Base-by-base conservation (phyloP, 2,888 invertebrate genomes). In the Clepsis dumicolana region DNA sequence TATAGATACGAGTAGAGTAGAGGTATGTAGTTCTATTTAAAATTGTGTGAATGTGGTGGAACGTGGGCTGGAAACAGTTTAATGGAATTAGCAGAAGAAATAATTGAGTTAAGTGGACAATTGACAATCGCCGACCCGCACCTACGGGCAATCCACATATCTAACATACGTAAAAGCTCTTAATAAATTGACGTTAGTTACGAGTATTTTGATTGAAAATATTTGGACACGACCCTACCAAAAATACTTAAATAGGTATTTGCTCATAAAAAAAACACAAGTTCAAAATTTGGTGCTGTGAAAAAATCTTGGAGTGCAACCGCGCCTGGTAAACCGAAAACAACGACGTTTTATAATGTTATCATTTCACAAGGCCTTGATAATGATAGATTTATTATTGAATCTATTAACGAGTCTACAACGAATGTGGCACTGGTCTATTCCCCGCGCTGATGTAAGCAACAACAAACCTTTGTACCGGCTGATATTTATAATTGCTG, bases 101-200 rank as follows among this genome's bases (percentile, higher is more conserved):
- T 70, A 61, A 73, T 74, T 75, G 74, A 76, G 78, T 78, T 77
- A 76, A 70, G 56, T 77, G 77, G 74, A 59, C 63, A 80, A 72
- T 71, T 75, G 78, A 73, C 73, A 74, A 67, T 52, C 65, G 69
- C 74, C 75, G 75, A 76, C 75, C 70, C 65, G 35, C 25, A 61
- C 61, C 29, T 54, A 56, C 35, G 21, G 25, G 41, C 38, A 41
- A 16, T 14, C 16, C 3, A 16, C 24, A 50, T 24, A 12, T 53
- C 3, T 29, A n/a, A n/a, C n/a, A n/a, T 29, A 7, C 7, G 29
- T 29, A 29, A 29, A 29, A 32, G 10, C 10, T 38, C 38, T 38
- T 12, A 32, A 8, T 32, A 32, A 32, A 7, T 8, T 8, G 32
- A 32, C 32, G 8, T 32, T 32, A n/a, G n/a, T n/a, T 32, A 29